Conservation (phyloP, 2,888 invertebrate species). For the Dexiosoma caninum region DNA sequence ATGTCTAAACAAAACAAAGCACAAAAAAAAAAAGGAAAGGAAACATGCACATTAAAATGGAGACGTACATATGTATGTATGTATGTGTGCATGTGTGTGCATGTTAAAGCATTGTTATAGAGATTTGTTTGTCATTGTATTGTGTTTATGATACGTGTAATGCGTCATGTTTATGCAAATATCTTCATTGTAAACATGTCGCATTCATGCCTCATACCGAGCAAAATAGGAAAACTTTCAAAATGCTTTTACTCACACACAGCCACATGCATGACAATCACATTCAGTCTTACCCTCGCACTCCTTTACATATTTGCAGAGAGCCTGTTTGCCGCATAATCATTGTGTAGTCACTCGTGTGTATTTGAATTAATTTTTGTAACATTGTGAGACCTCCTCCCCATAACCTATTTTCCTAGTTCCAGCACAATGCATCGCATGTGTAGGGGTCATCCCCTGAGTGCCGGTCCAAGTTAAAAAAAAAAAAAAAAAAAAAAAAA, state of each 20-base stretch:
- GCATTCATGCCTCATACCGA: conserved; percentile 21
- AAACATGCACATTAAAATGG: conserved; percentile 22
- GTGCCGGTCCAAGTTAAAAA: too few species aligned
- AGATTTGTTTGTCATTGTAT: conserved; percentile 47
- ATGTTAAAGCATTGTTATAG: conserved; percentile 10
- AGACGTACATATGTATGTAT: conserved; percentile 24
- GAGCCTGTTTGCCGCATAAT: conserved; percentile 35
- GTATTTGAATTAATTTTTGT: conserved; percentile 54
- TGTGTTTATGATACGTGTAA: conserved; percentile 63
- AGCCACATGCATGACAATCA: not conserved
- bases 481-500: too few species aligned
- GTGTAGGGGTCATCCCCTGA: too few species aligned
- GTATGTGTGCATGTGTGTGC: conserved; percentile 24
- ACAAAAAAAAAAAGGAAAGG: too few species aligned
- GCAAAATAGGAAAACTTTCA: not conserved
- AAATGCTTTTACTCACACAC: not conserved
- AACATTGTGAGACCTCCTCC: conserved; percentile 34
- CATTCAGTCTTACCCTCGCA: not conserved
- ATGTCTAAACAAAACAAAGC: conserved; percentile 12
- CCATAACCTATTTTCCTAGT: too few species aligned
- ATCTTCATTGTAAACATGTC: conserved; percentile 48
- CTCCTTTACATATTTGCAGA: not conserved
- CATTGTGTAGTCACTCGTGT: conserved; percentile 50
- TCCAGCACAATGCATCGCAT: too few species aligned
- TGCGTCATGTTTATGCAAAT: conserved; percentile 64